A percentile compares a stretch with the other conserved stretches of the same genome.
Conservation (phyloP, 2,113 vertebrate species). For the Cyrtonyx montezumae region DNA sequence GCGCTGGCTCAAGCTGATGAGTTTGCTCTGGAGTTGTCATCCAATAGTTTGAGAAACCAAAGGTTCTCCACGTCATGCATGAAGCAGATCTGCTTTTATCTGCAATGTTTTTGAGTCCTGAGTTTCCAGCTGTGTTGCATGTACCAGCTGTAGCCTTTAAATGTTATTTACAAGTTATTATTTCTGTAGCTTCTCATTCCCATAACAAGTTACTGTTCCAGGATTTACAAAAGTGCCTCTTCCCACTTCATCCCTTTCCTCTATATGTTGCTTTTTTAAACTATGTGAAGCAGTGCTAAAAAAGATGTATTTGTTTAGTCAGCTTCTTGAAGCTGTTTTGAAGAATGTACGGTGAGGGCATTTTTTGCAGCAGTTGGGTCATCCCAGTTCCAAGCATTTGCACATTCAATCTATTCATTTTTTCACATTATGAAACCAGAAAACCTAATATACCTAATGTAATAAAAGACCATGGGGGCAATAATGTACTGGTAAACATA, state of each 20-base stretch:
- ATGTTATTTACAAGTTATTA: neutral
- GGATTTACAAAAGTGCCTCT: neutral
- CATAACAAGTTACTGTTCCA: neutral
- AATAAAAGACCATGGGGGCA: neutral
- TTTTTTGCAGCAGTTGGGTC: neutral
- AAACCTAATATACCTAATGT: neutral
- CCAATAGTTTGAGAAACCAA: neutral
- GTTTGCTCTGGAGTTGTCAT: neutral
- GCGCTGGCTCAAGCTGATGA: neutral
- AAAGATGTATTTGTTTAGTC: neutral
- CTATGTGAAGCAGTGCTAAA: neutral
- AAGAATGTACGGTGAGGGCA: neutral
- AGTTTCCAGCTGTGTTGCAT: neutral
- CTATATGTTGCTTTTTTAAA: rapidly evolving
- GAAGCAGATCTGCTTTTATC: neutral
- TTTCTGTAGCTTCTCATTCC: neutral
- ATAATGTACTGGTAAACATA: neutral
- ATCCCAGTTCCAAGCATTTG: neutral
- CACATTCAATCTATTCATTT: neutral
- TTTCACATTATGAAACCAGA: neutral
- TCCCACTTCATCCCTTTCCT: neutral
- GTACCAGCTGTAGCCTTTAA: neutral
- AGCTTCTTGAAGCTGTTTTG: neutral
- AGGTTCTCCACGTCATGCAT: neutral
- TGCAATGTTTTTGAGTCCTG: neutral